Percentiles rank a stretch among this genome's conserved stretches.
These are phyloP conservation scores for Avahi laniger DNA, from an alignment of 2,797 vertebrate genomes.

Conservation along the genomic window DNA sequence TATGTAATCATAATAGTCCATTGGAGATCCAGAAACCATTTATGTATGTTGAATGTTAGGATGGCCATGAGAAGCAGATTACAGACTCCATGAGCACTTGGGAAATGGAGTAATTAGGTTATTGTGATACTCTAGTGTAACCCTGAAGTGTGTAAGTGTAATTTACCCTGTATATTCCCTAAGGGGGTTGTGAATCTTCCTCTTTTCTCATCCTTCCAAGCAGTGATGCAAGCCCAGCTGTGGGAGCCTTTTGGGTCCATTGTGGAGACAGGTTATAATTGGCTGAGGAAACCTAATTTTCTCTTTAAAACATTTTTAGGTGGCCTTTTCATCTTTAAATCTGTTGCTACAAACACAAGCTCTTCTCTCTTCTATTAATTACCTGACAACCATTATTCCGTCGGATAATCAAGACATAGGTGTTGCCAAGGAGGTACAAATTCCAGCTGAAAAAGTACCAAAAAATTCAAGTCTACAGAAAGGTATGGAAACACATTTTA, in stretches of 20 bases:
- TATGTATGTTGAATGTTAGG: not conserved
- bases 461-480: conserved; percentile 78
- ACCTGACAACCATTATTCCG: conserved; percentile 87
- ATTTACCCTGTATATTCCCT: not conserved
- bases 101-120: not conserved
- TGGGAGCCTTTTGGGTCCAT: not conserved
- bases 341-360: conserved; percentile 94
- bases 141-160: not conserved
- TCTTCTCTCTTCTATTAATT: conserved; percentile 92
- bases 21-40: not conserved
- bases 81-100: not conserved
- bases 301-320: conserved; percentile 84
- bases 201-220: not conserved
- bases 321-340: conserved; percentile 94
- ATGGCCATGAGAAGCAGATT: not conserved
- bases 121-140: not conserved
- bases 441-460: conserved; percentile 74
- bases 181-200: not conserved
- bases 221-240: not conserved
- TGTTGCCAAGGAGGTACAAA: conserved; percentile 72
- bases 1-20: not conserved
- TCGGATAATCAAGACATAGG: conserved; percentile 61
- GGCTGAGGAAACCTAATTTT: conserved; percentile 31
- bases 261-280: not conserved
- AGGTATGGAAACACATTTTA: conserved; percentile 82